Percentiles rank a stretch among this genome's conserved stretches.
phyloP scores from a whole-genome alignment of 2,888 invertebrate genomes.

The Clitarchus hookeri region DNA sequence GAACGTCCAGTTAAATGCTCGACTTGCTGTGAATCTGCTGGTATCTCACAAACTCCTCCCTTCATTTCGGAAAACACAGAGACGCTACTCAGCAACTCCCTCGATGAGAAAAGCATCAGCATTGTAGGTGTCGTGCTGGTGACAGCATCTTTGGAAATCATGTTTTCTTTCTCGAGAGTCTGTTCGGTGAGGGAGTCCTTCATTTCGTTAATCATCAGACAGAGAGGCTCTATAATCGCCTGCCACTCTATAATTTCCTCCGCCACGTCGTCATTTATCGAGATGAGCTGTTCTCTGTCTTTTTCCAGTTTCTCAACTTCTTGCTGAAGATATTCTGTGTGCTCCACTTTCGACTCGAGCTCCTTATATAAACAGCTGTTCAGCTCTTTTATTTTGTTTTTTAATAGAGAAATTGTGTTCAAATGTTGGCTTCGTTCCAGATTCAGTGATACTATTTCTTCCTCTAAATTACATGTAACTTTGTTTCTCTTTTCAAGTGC shows the following conservation, averaged over 20 bases:
- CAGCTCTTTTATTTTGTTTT: neutral
- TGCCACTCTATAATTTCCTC: neutral
- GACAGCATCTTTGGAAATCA: no score
- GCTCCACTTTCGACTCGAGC: neutral
- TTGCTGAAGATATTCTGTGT: neutral
- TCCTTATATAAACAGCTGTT: neutral
- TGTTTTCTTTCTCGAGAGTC: neutral
- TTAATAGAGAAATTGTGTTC: neutral
- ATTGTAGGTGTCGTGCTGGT: neutral
- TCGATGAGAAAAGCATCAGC: neutral
- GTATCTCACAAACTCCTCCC: no score
- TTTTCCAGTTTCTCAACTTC: neutral
- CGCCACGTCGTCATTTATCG: neutral
- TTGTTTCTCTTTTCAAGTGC: neutral
- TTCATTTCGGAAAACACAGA: no score
- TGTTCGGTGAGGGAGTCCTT: neutral
- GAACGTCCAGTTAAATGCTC: no score
- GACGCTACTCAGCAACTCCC: neutral
- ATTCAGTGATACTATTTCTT: neutral
- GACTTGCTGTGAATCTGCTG: no score
- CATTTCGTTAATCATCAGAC: neutral
- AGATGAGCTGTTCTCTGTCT: neutral
- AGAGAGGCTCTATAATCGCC: neutral
- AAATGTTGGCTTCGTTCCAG: neutral
- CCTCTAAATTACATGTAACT: neutral